Evolutionary conservation across 2,113 vertebrate species (phyloP).

Genomic region (Hoplias malabaricus): DNA sequence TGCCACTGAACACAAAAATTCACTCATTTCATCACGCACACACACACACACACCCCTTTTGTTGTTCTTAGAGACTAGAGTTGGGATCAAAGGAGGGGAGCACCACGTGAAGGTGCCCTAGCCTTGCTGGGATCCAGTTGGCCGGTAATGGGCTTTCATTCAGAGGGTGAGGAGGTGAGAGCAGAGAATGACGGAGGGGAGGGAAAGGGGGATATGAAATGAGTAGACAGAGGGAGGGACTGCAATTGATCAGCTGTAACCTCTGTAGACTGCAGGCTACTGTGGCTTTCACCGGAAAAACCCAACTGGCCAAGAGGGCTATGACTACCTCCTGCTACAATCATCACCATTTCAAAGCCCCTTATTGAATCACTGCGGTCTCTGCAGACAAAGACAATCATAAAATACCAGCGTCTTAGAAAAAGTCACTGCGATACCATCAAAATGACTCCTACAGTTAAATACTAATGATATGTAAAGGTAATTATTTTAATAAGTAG

Average conservation of each 20-base stretch:
- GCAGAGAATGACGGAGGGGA: constrained; percentile 14
- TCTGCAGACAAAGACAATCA: neutral
- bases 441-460: neutral
- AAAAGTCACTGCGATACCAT: neutral
- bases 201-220: constrained; percentile 33
- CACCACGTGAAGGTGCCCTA: constrained; percentile 29
- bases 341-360: constrained; percentile 33
- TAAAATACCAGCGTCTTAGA: neutral
- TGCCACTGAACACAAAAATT: neutral
- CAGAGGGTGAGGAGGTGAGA: constrained; percentile 40
- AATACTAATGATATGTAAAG: too few species aligned
- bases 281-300: constrained; percentile 10
- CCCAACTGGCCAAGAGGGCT: neutral
- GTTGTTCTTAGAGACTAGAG: constrained; percentile 36
- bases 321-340: neutral
- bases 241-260: constrained; percentile 58
- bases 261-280: constrained; percentile 39
- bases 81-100: constrained; percentile 34
- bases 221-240: constrained; percentile 25
- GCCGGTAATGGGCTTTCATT: constrained; percentile 46
- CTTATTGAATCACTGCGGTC: neutral
- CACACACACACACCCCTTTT: constrained; percentile 23
- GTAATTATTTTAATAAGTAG: neutral
- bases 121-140: constrained; percentile 18
- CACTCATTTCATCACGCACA: neutral